Evolutionary conservation across 2,888 invertebrate species (phyloP).

Genomic region (Drosophila pegasa): DNA sequence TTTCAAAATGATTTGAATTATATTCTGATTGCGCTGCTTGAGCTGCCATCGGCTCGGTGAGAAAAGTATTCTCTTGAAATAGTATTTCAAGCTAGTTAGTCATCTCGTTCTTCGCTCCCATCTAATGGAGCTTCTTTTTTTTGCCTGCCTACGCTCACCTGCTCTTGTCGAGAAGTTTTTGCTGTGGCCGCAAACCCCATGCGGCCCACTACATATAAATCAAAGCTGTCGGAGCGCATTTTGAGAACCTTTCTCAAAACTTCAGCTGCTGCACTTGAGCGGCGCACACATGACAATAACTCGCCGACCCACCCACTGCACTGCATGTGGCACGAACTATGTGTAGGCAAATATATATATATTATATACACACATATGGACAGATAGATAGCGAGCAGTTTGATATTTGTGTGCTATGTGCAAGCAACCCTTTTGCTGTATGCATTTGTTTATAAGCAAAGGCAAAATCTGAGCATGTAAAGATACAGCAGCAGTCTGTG

Average conservation of each 20-base stretch:
- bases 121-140: slow-evolving; percentile 27
- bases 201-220: slow-evolving; percentile 61
- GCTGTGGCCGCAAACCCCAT: slow-evolving; percentile 30
- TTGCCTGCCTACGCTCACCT: slow-evolving; percentile 44
- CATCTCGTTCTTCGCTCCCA: slow-evolving; percentile 19
- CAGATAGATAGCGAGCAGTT: slow-evolving; percentile 54
- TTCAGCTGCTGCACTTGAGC: slow-evolving; percentile 55
- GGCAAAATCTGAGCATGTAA: slow-evolving; percentile 64
- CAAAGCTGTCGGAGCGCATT: slow-evolving; percentile 58
- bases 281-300: slow-evolving; percentile 49
- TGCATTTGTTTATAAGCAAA: slow-evolving; percentile 61
- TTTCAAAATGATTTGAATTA: background rate
- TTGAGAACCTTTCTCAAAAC: slow-evolving; percentile 60
- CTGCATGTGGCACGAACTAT: slow-evolving; percentile 6
- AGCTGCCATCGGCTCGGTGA: background rate
- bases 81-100: slow-evolving; percentile 23
- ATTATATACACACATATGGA: slow-evolving; percentile 19
- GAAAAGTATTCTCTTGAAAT: slow-evolving; percentile 22
- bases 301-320: slow-evolving; percentile 59
- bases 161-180: slow-evolving; percentile 25
- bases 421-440: slow-evolving; percentile 79
- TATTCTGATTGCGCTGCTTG: background rate
- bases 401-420: slow-evolving; percentile 54
- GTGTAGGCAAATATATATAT: slow-evolving; percentile 22
- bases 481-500: slow-evolving; percentile 54